These are phyloP conservation scores for Mesodorylaimus sp. DNA, from an alignment of 2,888 invertebrate species.

Conservation along the genomic window DNA sequence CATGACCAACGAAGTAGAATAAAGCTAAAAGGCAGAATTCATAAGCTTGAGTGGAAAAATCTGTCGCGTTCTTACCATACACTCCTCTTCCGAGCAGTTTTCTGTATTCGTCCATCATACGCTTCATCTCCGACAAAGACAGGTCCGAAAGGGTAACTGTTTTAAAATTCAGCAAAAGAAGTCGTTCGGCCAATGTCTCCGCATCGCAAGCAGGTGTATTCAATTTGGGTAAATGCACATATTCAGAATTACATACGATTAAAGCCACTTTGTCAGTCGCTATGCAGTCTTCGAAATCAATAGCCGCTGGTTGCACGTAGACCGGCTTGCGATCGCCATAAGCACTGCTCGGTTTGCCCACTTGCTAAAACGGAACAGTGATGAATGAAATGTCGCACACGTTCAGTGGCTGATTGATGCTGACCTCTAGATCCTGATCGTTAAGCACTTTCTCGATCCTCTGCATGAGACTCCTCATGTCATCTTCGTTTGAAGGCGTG, in stretches of 20 bases:
- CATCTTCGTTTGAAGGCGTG: no score
- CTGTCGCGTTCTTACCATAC: conserved; percentile 19
- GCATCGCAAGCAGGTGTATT: conserved; percentile 30
- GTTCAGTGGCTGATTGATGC: no score
- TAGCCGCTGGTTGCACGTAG: no score
- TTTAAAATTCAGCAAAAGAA: conserved; percentile 30
- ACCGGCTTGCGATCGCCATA: no score
- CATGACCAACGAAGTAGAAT: conserved; percentile 36
- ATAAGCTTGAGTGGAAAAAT: neutral
- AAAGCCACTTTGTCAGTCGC: conserved; percentile 36
- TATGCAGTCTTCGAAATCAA: conserved; percentile 17
- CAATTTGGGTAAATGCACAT: conserved; percentile 23
- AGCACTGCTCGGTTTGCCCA: no score
- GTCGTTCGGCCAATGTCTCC: conserved; percentile 25
- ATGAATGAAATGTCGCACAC: no score
- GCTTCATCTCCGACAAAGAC: conserved; percentile 32
- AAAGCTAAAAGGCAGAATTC: conserved; percentile 19
- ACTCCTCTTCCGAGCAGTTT: conserved; percentile 32
- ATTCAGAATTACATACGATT: conserved; percentile 34
- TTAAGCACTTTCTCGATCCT: no score
- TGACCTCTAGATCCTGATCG: no score
- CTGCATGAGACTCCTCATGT: no score
- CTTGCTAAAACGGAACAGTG: no score
- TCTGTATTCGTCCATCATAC: conserved; percentile 31
- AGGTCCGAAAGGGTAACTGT: conserved; percentile 34